A percentile compares a stretch with the other conserved stretches of the same genome.
These are phyloP conservation scores for Onthophagus sagittarius DNA, from an alignment of 2,888 invertebrate genomes.

Conservation along the genomic window DNA sequence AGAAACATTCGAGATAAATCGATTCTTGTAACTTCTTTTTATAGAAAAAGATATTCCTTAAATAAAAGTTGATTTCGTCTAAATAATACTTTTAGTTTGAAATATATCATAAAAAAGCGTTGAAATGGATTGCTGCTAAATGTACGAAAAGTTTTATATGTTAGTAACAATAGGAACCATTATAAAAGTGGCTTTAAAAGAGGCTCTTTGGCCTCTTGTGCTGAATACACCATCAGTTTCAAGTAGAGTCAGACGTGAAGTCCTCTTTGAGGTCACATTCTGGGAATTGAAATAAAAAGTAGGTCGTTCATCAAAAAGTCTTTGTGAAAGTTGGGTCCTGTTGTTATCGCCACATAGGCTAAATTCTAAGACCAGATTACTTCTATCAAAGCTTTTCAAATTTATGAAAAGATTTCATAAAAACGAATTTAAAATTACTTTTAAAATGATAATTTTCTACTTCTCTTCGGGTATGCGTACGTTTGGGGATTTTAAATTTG, in stretches of 20 bases:
- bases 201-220: neutral
- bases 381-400: no score
- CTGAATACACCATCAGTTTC: neutral
- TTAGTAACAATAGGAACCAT: neutral
- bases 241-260: neutral
- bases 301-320: neutral
- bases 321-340: no score
- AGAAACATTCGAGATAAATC: neutral
- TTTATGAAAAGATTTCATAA: no score
- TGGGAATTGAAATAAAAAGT: neutral
- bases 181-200: neutral
- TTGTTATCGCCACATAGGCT: neutral
- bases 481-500: neutral
- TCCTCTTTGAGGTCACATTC: neutral
- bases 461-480: neutral
- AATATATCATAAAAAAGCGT: no score
- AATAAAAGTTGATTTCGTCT: no score
- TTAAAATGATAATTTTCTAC: no score
- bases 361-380: neutral
- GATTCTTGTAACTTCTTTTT: neutral
- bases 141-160: neutral
- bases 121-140: neutral
- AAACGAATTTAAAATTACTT: no score
- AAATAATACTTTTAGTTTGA: no score
- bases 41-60: no score